phyloP scores from a whole-genome alignment of 2,888 invertebrate species.

The Agrenia bidenticulata region DNA sequence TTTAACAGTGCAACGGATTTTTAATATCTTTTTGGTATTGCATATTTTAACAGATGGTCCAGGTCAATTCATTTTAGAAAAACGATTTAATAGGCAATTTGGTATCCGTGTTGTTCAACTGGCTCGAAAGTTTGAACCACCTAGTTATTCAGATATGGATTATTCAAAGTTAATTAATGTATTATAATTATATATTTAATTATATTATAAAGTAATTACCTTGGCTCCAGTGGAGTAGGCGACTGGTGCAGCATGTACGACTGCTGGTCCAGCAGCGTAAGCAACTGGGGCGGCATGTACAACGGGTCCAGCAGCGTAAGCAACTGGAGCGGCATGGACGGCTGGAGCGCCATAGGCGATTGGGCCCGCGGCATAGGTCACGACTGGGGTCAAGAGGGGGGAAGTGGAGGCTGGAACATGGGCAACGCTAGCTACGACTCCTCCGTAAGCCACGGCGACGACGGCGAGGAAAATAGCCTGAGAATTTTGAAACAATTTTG shows the following conservation, averaged over 20 bases:
- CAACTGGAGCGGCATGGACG: slow-evolving; percentile 16
- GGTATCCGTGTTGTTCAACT: slow-evolving; percentile 54
- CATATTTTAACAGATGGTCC: neutral
- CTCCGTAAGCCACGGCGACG: slow-evolving; percentile 45
- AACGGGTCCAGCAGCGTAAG: slow-evolving; percentile 18
- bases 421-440: slow-evolving; percentile 30
- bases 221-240: slow-evolving; percentile 45
- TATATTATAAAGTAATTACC: too few relatives aligned
- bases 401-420: slow-evolving; percentile 25
- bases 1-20: too few relatives aligned
- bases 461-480: slow-evolving; percentile 45
- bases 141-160: too few relatives aligned
- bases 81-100: slow-evolving; percentile 50
- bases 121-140: slow-evolving; percentile 49
- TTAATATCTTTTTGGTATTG: too few relatives aligned
- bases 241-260: slow-evolving; percentile 31
- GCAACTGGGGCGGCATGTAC: slow-evolving; percentile 24
- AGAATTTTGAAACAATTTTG: slow-evolving; percentile 2
- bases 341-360: slow-evolving; percentile 21
- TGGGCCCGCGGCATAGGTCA: slow-evolving; percentile 28
- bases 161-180: too few relatives aligned
- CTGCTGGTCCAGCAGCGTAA: slow-evolving; percentile 14
- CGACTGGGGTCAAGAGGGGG: slow-evolving; percentile 31
- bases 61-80: slow-evolving; percentile 1
- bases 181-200: too few relatives aligned